Base-by-base conservation (phyloP, 2,113 vertebrate species). In the Deroptyus accipitrinus region DNA sequence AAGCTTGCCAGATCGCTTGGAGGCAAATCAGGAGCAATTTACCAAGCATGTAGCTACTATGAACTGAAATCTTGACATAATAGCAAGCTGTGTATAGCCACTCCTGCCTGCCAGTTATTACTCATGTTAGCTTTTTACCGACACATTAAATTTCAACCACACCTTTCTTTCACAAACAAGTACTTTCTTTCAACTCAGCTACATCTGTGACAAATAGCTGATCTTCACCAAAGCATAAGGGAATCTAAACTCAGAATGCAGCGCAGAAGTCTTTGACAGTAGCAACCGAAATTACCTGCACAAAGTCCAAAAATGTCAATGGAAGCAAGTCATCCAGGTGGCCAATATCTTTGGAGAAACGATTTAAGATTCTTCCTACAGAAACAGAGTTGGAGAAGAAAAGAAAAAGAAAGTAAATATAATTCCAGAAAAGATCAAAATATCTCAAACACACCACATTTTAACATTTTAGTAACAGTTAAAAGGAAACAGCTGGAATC, bases 271-370 rank as follows among this genome's bases (percentile, higher is more conserved):
- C 86, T 91, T 35, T 59, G 85, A 62, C 11, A 48, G 91, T 2
- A 95, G 96, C 95, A 97, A 94, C 92, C 18, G 91, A 95, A 87
- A 87, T 99, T 99, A 99, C 99, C 99, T 99, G 99, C 93, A 98
- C 86, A 24, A 99, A 99, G 97, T 99, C 99, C 97, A 99, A 97
- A 98, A 99, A 98, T 0, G 98, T 99, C 97, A 99, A 93, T 8
- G 99, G 99, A 92, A 99, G 98, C 94, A 99, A 97, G 79, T 99
- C 99, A 98, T 99, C 99, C 98, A 99, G 97, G 94, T 99, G 99
- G 94, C 99, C 99, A 76, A 99, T 98, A 98, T 99, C 99, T 98
- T 99, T 99, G 88, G 99, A 99, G 97, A 99, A 99, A 96, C 99
- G 98, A 97, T 99, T 99, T 96, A 99, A 98, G 97, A 99, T 99